Base-by-base conservation (phyloP, 1,140 invertebrate genomes). In the Frieseomelitta varia region DNA sequence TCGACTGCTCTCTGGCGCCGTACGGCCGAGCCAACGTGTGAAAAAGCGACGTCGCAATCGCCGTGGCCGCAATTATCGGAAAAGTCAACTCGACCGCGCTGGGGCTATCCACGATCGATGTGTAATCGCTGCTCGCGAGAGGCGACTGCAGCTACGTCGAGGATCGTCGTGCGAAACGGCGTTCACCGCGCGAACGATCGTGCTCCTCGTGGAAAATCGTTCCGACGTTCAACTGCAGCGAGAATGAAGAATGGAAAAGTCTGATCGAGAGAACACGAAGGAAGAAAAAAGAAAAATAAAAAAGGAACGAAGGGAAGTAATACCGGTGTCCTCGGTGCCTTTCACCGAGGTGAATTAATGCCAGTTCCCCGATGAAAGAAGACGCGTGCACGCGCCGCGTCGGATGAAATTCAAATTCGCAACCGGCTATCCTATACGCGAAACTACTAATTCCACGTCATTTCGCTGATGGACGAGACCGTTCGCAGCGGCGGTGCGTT, bases 361-460 rank as follows among this genome's bases (percentile, higher is more conserved):
- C 71, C 58, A 74, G 39, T 47, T 47, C 24, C 72, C 56, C 34
- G 15, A 24, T 53, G 39, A 58, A 61, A n/a, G 61, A 76, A 72
- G 69, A 77, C 87, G 87, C 76, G 71, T 88, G 82, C 84, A 81
- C 85, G 79, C 83, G 85, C 82, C 76, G 76, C 24, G 39, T 47
- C 72, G 30, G 47, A 67, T 88, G 87, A 85, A 76, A 89, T 89
- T 88, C 80, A 83, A 88, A 89, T 89, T 88, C 21, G 51, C 80
- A 56, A 58, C 76, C 73, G 27, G 58, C 61, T 56, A 71, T 34
- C 74, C 56, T 58, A 74, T 81, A 79, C 63, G 39, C 39, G 76
- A 67, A 83, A 67, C 61, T 69, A 55, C 81, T 89, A 89, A 89
- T 89, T 89, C 79, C 75, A 90, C 75, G 88, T 88, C 79, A 89